Percentiles rank a stretch among this genome's conserved stretches.
These are phyloP conservation scores for Tenthredo mesomela DNA, from an alignment of 2,888 invertebrate species.

Conservation along the genomic window DNA sequence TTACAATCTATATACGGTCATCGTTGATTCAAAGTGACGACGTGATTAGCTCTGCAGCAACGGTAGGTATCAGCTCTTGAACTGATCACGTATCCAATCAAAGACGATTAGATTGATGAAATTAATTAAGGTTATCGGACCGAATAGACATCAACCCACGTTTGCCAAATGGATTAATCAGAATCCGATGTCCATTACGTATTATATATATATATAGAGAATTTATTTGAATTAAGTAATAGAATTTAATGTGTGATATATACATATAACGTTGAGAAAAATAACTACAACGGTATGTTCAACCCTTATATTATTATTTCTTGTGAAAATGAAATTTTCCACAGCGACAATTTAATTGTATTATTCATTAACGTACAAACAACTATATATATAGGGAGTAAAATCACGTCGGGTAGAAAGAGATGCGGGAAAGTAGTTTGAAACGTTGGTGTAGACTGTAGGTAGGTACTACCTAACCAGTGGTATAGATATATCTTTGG, in stretches of 20 bases:
- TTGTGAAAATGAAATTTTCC: neutral
- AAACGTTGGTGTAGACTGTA: neutral
- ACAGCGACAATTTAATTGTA: neutral
- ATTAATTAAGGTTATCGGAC: conserved; percentile 10
- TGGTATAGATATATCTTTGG: neutral
- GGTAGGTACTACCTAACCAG: neutral
- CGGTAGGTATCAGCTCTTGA: neutral
- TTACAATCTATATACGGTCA: neutral
- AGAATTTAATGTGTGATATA: neutral
- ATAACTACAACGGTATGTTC: too few relatives aligned
- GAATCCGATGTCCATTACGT: neutral
- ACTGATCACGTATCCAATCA: neutral
- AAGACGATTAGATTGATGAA: conserved; percentile 15
- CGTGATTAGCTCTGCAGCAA: neutral
- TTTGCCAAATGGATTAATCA: neutral
- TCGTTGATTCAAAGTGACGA: neutral
- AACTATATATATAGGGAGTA: neutral
- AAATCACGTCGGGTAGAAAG: neutral
- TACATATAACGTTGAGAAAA: too few relatives aligned
- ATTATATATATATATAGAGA: neutral
- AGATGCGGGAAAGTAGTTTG: neutral
- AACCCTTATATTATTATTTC: neutral
- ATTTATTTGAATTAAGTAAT: neutral
- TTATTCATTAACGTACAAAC: conserved; percentile 3
- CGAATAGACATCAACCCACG: neutral